Percentiles rank a stretch among this genome's conserved stretches.
Conservation (phyloP, 2,797 vertebrate genomes). For the Tapera naevia region DNA sequence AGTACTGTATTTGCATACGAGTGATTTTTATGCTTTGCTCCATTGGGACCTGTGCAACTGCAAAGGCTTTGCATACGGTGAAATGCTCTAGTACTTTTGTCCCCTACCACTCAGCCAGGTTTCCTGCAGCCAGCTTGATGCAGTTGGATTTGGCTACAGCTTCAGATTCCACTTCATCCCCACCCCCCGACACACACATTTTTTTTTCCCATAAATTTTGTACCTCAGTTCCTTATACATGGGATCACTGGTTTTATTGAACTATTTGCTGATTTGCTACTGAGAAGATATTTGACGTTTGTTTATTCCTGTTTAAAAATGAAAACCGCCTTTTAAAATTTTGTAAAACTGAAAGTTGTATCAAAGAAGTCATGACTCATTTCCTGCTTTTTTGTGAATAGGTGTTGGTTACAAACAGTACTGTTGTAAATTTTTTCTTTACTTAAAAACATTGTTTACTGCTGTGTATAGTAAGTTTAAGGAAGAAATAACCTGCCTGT, state of each 20-base stretch:
- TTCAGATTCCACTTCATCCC: too few relatives aligned
- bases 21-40: conserved; percentile 36
- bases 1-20: not conserved
- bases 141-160: conserved; percentile 17
- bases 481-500: conserved; percentile 67
- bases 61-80: conserved; percentile 14
- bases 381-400: conserved; percentile 73
- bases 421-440: conserved; percentile 66
- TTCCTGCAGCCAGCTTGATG: conserved; percentile 31
- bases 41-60: conserved; percentile 35
- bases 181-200: too few relatives aligned
- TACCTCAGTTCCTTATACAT: conserved; percentile 62
- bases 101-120: not conserved
- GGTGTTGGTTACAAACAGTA: conserved; percentile 56
- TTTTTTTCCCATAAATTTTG: conserved; percentile 32
- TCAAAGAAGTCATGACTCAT: conserved; percentile 35
- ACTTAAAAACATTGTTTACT: conserved; percentile 65
- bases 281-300: conserved; percentile 62
- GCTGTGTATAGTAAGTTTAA: conserved; percentile 60
- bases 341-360: conserved; percentile 71
- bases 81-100: conserved; percentile 41
- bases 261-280: conserved; percentile 69
- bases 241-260: conserved; percentile 69
- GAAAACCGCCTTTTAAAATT: conserved; percentile 67
- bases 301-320: conserved; percentile 71